Evolutionary conservation across 2,888 invertebrate species (phyloP), one percentile per base, ranked within the genome.

Genomic region (Tipula vernalis): DNA sequence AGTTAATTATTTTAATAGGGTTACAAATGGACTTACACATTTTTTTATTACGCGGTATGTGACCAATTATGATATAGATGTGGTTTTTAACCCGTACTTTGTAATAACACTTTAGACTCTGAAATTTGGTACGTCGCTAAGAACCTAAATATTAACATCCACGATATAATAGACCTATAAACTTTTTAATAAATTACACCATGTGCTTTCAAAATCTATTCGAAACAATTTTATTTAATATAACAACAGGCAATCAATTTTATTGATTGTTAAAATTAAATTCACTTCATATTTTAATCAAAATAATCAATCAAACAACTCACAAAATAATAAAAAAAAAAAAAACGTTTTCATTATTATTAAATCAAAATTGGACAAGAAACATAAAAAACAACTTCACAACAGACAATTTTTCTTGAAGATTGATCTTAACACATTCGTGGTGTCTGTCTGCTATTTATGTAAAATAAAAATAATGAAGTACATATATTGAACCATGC

Each of bases 231-330:
- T 71, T 71, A 71, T 28, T 71, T 71, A 71, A 71, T 28, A 28
- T 10, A 71, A 18, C 71, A 71, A 71, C 71, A 71, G 71, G 18
- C 71, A 71, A 71, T 71, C 71, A 71, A 71, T 71, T 71, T 71
- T 71, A 71, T 71, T 71, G 71, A 71, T 71, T 71, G 71, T 71
- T 71, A 71, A 71, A 71, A 71, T 71, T 71, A 71, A 71, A 71
- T 71, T 71, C 28, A 71, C 71, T 71, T 71, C 71, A 71, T 71
- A 71, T 71, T 71, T 71, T 71, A 71, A 71, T 71, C 71, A 71
- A 71, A 71, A 71, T 71, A 71, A 71, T 71, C 71, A 71, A 71
- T 71, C 71, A 71, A 71, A 71, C 71, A 71, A 71, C 71, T 71
- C 71, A 71, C 28, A 71, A 71, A 71, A 28, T 28, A 28, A 71